A percentile compares a stretch with the other conserved stretches of the same genome.
phyloP scores from a whole-genome alignment of 2,888 invertebrate genomes.

The Oxyteleia sp. region DNA sequence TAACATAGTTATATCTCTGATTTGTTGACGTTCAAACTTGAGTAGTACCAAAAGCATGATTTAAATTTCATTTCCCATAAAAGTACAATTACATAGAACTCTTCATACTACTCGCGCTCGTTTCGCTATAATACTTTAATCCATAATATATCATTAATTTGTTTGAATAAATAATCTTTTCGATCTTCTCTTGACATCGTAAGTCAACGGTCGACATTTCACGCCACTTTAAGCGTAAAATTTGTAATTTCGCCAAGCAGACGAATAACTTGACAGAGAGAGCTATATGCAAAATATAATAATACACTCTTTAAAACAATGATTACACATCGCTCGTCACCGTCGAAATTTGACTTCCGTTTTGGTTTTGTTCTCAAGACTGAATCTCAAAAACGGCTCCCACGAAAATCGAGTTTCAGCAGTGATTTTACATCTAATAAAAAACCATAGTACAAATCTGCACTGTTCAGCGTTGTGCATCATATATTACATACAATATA shows the following conservation, averaged over 20 bases:
- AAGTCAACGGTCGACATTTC: slow-evolving; percentile 46
- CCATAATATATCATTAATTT: neutral
- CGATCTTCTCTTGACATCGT: neutral
- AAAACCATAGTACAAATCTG: slow-evolving; percentile 41
- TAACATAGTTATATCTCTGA: neutral
- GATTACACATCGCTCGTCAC: slow-evolving; percentile 32
- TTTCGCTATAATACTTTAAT: neutral
- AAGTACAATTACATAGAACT: neutral
- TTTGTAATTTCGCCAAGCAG: slow-evolving; percentile 60
- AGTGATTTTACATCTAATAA: slow-evolving; percentile 25
- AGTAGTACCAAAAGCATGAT: neutral
- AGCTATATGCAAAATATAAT: slow-evolving; percentile 72
- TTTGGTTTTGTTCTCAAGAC: neutral
- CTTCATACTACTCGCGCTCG: neutral
- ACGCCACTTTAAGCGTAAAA: slow-evolving; percentile 65
- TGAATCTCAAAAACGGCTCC: too few species aligned
- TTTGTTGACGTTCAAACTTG: neutral
- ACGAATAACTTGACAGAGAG: slow-evolving; percentile 70
- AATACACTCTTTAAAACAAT: slow-evolving; percentile 62
- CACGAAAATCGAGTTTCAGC: slow-evolving; percentile 21
- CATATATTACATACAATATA: slow-evolving; percentile 44
- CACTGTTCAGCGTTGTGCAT: slow-evolving; percentile 40
- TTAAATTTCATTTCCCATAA: neutral
- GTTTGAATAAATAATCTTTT: slow-evolving; percentile 20
- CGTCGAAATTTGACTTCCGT: slow-evolving; percentile 23